phyloP scores from a whole-genome alignment of 2,113 vertebrate species.

The Rafetus swinhoei region DNA sequence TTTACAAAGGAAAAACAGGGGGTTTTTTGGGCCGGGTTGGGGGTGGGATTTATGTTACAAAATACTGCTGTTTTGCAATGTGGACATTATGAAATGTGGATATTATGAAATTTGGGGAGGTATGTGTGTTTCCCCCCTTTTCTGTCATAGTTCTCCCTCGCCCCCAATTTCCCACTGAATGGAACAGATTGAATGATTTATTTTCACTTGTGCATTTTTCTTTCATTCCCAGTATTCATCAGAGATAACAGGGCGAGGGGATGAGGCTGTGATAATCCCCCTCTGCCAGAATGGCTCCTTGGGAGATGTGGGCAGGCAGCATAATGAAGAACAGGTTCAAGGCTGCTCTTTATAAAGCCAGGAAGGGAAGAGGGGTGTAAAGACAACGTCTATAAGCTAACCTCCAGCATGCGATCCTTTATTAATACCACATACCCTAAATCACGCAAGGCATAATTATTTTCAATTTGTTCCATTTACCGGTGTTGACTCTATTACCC shows the following conservation, averaged over 20 bases:
- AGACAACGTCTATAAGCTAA: not conserved
- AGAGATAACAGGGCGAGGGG: not conserved
- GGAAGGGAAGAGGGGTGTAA: not conserved
- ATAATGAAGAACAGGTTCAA: not conserved
- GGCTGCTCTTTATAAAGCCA: not conserved
- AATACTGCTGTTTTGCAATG: not conserved
- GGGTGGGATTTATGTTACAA: not conserved
- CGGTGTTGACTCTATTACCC: not conserved
- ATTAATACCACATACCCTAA: not conserved
- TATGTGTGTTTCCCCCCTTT: not conserved
- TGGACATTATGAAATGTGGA: not conserved
- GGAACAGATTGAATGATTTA: not conserved
- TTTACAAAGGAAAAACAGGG: not conserved
- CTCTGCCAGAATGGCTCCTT: not conserved
- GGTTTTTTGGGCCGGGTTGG: not conserved
- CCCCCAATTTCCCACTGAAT: not conserved
- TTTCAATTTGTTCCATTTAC: not conserved
- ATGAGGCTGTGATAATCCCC: not conserved
- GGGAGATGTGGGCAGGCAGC: not conserved
- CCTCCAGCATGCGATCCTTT: not conserved
- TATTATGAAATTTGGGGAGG: not conserved
- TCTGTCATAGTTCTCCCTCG: not conserved
- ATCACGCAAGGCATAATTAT: not conserved
- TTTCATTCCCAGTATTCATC: not conserved
- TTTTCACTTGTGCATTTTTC: not conserved